Percentiles rank a stretch among this genome's conserved stretches.
These are phyloP conservation scores for Oreochromis tanganicae DNA, from an alignment of 2,113 vertebrate species.

Conservation along the genomic window DNA sequence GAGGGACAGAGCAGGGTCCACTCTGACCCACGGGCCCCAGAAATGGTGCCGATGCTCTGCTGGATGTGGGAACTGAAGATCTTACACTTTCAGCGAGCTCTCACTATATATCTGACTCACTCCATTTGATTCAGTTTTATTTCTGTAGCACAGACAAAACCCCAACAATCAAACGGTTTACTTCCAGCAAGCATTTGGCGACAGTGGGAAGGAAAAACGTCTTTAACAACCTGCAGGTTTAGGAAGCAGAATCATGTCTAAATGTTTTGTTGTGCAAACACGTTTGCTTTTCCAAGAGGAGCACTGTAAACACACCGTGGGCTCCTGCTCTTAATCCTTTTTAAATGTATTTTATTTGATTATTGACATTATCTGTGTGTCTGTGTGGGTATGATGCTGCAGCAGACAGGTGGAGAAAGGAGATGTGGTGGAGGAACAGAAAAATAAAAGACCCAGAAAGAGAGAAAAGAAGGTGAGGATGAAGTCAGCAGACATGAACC, in stretches of 20 bases:
- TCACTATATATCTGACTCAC: neutral
- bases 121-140: fast-evolving
- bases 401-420: fast-evolving
- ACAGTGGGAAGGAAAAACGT: no score
- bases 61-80: neutral
- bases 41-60: neutral
- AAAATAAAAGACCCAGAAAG: fast-evolving
- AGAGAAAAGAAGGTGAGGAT: neutral
- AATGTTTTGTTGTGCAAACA: fast-evolving
- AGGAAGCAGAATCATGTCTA: fast-evolving
- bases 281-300: neutral
- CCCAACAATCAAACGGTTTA: neutral
- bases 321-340: neutral
- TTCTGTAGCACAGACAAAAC: neutral
- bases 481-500: no score
- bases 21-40: neutral
- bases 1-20: neutral
- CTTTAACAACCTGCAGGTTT: no score
- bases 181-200: neutral
- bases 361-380: fast-evolving
- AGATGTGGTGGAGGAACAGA: neutral
- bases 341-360: neutral
- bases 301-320: neutral
- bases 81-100: neutral
- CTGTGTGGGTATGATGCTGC: neutral